These are phyloP conservation scores for Neotragus pygmaeus DNA, from an alignment of 2,113 vertebrate genomes.

Conservation along the genomic window DNA sequence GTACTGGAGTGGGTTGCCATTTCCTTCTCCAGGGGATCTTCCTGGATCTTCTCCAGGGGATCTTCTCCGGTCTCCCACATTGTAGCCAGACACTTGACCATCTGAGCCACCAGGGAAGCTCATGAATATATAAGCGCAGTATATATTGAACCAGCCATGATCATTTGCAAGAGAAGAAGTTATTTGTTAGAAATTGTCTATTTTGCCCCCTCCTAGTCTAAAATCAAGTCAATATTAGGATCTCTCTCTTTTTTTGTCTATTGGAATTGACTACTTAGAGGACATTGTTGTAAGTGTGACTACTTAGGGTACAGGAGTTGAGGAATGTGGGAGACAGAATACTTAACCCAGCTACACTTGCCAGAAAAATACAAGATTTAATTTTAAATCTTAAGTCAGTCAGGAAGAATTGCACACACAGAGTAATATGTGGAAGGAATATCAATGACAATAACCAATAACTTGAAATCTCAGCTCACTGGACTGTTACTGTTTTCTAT, in stretches of 20 bases:
- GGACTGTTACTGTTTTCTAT: neutral
- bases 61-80: neutral
- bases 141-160: neutral
- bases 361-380: neutral
- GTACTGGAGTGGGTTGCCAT: neutral
- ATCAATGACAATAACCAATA: neutral
- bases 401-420: neutral
- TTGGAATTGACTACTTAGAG: neutral
- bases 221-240: neutral
- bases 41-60: neutral
- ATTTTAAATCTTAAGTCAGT: neutral
- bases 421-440: neutral
- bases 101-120: neutral
- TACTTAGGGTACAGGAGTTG: neutral
- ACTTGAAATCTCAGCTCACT: neutral
- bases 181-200: neutral
- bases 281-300: neutral
- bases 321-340: neutral
- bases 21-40: neutral
- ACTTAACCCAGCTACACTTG: neutral
- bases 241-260: neutral
- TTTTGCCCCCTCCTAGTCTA: neutral
- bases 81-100: neutral
- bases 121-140: neutral
- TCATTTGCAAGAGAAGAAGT: constrained; percentile 8